Percentiles rank a stretch among this genome's conserved stretches.
Conservation (phyloP, 1,140 invertebrate genomes). For the Neodiprion virginianus region DNA sequence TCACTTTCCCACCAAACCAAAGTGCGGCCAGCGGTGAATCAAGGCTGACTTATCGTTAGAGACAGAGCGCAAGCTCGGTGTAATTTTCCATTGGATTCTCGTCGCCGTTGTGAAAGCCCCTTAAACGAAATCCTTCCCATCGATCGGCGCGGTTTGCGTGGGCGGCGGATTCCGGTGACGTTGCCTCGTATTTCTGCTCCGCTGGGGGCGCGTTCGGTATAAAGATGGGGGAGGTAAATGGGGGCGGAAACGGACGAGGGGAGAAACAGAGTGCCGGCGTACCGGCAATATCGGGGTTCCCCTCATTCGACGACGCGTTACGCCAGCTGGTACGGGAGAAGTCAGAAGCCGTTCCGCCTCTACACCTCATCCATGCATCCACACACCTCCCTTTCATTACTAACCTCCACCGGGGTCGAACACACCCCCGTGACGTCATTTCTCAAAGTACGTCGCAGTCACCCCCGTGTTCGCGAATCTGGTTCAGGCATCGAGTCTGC, state of each 20-base stretch:
- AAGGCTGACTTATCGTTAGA: no score
- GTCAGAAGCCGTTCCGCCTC: not conserved
- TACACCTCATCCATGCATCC: not conserved
- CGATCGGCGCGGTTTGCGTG: constrained; percentile 18
- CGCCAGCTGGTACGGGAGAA: not conserved
- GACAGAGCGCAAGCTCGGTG: no score
- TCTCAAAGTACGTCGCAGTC: not conserved
- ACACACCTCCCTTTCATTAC: not conserved
- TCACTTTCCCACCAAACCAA: no score
- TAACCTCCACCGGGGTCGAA: not conserved
- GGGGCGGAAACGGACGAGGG: not conserved
- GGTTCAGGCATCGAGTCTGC: no score
- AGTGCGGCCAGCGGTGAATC: no score
- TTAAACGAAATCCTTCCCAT: constrained; percentile 4
- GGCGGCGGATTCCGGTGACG: constrained; percentile 19
- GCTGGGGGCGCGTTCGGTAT: not conserved
- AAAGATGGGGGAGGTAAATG: not conserved
- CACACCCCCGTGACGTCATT: not conserved
- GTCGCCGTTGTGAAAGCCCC: not conserved
- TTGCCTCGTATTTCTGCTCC: constrained; percentile 6
- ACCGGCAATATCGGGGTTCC: not conserved
- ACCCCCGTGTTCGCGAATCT: not conserved
- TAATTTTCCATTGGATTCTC: not conserved
- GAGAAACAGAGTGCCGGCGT: not conserved
- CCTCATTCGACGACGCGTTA: not conserved